Evolutionary conservation across 2,797 vertebrate species (phyloP).

Genomic region (Hemitrygon akajei): DNA sequence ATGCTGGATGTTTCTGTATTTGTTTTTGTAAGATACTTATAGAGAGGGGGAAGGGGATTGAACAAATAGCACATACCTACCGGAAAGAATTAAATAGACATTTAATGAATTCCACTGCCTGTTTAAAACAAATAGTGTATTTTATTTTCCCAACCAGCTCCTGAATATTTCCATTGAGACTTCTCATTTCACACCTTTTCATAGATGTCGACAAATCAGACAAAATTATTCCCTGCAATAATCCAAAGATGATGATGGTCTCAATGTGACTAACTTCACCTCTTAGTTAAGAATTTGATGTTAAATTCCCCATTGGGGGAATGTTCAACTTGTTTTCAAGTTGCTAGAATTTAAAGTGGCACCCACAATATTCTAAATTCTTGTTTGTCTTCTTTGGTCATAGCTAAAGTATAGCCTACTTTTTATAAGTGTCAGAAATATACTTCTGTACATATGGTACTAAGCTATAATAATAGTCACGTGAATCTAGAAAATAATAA

Average conservation of each 20-base stretch:
- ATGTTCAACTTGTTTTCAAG: no score
- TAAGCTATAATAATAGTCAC: not conserved
- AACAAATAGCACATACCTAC: not conserved
- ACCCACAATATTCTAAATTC: not conserved
- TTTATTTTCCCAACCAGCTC: not conserved
- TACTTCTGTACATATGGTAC: not conserved
- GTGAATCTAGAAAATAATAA: not conserved
- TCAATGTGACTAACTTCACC: not conserved
- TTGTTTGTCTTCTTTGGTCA: not conserved
- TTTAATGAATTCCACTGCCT: not conserved
- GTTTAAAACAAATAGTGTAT: not conserved
- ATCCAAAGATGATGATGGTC: not conserved
- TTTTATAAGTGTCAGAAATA: slow-evolving; percentile 16
- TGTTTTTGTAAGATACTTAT: no score
- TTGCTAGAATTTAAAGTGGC: not conserved
- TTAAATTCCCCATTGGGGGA: not conserved
- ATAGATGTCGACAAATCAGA: not conserved
- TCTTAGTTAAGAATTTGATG: not conserved
- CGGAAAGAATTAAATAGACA: not conserved
- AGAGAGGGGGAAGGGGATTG: no score
- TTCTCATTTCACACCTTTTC: not conserved
- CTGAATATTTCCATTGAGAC: not conserved
- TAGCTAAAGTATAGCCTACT: not conserved
- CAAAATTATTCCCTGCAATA: not conserved
- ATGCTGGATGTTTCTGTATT: no score